These are phyloP conservation scores for Arvicanthis niloticus DNA, from an alignment of 2,113 vertebrate genomes.

Conservation along the genomic window DNA sequence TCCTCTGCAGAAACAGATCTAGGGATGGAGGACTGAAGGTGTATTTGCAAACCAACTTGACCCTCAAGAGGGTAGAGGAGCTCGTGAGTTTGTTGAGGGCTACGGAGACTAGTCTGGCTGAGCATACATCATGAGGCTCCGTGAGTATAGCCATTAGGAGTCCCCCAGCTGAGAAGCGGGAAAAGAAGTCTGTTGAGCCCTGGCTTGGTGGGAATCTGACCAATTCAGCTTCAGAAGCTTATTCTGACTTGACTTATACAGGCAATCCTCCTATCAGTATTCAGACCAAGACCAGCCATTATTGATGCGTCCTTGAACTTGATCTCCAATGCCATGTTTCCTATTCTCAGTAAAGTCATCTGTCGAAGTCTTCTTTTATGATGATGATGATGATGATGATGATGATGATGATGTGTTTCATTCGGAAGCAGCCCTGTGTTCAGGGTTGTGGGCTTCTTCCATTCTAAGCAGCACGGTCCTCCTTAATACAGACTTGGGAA, in stretches of 20 bases:
- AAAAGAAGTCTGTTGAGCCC: neutral
- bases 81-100: neutral
- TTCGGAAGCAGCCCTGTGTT: neutral
- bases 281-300: neutral
- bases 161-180: neutral
- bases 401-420: neutral
- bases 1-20: neutral
- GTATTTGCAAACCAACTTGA: neutral
- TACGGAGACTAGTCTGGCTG: neutral
- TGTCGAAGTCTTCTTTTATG: neutral
- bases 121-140: neutral
- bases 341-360: neutral
- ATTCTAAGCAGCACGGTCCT: neutral
- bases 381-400: too few species aligned
- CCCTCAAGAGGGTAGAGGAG: neutral
- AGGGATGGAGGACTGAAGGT: neutral
- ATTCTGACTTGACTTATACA: neutral
- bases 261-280: neutral
- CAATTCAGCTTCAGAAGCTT: neutral
- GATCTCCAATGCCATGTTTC: neutral
- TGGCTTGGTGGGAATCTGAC: neutral
- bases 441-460: neutral
- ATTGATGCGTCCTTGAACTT: neutral
- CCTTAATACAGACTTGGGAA: neutral
- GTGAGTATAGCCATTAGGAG: neutral